Base-by-base conservation (phyloP, 2,797 vertebrate genomes). In the Prionace glauca region DNA sequence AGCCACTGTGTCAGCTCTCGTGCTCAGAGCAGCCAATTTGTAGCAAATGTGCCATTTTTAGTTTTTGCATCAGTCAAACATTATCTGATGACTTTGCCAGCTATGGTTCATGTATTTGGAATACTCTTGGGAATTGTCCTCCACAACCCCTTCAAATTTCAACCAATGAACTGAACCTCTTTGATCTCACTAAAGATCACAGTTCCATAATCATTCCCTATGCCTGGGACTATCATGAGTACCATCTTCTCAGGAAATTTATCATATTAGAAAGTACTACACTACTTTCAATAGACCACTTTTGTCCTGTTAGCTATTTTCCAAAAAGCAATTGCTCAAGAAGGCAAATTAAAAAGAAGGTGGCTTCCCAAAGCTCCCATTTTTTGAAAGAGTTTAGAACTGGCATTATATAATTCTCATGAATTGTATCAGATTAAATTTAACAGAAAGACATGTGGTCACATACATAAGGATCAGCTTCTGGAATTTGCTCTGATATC, bases 261-360 rank as follows among this genome's bases (percentile, higher is more conserved):
- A 72, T 94, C 67, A 24, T 24, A 41, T 94, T 71, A 41, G 41
- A 26, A 50, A 94, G 0, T 11, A 94, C 22, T 72, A 9, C 56
- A 9, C 88, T 60, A 65, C 14, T 65, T 72, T 94, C 72, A 94
- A 45, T 26, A 29, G 45, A 12, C 56, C 88, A 94, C 65, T 69
- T 94, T 94, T 94, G 69, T 45, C 24, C 11, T 94, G 12, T 72
- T 45, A 41, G 26, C n/a, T 93, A 67, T 65, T 69, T 69, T 93
- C 45, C 18, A 72, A 11, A 94, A 72, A 3, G 24, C 67, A 50
- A 26, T 94, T 72, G 14, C 11, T 72, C 22, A 94, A 94, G 65
- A 71, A 94, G 71, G 10, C n/a, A 93, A 74, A 72, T 94, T 94
- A 26, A 94, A 94, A 50, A 32, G 10, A 94, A 72, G 36, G 36